A percentile compares a stretch with the other conserved stretches of the same genome.
Conservation (phyloP, 2,888 invertebrate genomes). For the Macrosoma leucophasiata region DNA sequence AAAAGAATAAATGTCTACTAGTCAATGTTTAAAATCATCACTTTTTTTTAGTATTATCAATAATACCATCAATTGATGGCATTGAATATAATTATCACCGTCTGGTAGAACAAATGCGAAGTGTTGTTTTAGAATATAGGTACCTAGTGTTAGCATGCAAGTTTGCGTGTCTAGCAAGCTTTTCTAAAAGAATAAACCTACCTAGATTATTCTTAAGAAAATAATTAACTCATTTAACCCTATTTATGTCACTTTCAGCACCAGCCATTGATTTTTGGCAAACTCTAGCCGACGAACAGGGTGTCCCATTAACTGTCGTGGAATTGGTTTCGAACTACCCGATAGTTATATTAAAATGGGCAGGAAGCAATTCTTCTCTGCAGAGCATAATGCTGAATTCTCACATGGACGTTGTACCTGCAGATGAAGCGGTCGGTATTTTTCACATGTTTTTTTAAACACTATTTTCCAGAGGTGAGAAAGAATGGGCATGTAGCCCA, state of each 20-base stretch:
- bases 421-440: slow-evolving; percentile 73
- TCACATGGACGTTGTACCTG: slow-evolving; percentile 96
- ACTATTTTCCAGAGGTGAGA: background rate
- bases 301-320: slow-evolving; percentile 74
- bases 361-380: slow-evolving; percentile 80
- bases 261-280: slow-evolving; percentile 81
- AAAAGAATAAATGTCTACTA: too few species aligned
- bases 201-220: too few species aligned
- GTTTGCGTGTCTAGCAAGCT: too few species aligned
- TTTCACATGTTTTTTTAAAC: background rate
- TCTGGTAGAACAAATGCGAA: background rate
- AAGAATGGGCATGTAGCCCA: too few species aligned
- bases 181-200: too few species aligned
- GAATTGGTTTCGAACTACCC: slow-evolving; percentile 75
- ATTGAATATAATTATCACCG: background rate
- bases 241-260: slow-evolving; percentile 47
- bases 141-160: too few species aligned
- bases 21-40: too few species aligned
- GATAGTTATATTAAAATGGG: slow-evolving; percentile 86
- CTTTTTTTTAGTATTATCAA: too few species aligned
- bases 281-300: slow-evolving; percentile 78
- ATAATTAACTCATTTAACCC: background rate
- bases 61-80: too few species aligned
- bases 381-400: slow-evolving; percentile 88
- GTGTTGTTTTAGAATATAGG: too few species aligned